A percentile compares a stretch with the other conserved stretches of the same genome.
Evolutionary conservation across 2,113 vertebrate species (phyloP).

Genomic region (Desmodus rotundus): DNA sequence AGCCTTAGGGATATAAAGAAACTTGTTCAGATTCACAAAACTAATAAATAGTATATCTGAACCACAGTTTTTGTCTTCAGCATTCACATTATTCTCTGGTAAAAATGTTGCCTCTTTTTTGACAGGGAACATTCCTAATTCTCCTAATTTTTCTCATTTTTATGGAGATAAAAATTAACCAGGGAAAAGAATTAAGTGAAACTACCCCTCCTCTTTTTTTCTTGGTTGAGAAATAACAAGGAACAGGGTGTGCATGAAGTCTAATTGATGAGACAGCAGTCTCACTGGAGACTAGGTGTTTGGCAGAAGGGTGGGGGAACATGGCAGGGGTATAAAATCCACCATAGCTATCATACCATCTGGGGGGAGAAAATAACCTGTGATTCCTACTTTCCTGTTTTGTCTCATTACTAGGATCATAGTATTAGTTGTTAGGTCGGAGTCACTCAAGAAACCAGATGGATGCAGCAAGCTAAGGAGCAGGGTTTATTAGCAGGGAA

Average conservation of each 20-base stretch:
- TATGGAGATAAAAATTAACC: conserved; percentile 11
- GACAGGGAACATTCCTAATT: not conserved
- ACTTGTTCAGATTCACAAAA: not conserved
- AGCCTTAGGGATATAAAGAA: not conserved
- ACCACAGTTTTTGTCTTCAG: not conserved
- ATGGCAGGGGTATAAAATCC: not conserved
- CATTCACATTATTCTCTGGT: not conserved
- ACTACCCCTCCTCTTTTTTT: not conserved
- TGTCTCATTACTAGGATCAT: not conserved
- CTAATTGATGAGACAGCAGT: not conserved
- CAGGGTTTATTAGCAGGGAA: too few species aligned
- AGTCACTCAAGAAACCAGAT: too few species aligned
- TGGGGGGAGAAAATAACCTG: not conserved
- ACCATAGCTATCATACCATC: not conserved
- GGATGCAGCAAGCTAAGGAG: too few species aligned
- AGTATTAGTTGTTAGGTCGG: too few species aligned
- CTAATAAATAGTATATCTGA: not conserved
- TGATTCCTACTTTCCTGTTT: not conserved
- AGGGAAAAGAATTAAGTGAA: conserved; percentile 15
- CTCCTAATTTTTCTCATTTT: conserved; percentile 11
- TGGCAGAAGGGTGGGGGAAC: not conserved
- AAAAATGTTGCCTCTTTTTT: not conserved
- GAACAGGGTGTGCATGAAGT: not conserved
- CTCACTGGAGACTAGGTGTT: not conserved
- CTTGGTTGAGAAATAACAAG: not conserved